Evolutionary conservation across 2,113 vertebrate species (phyloP), one percentile per base, ranked within the genome.

Genomic region (Hirundichthys speculiger): DNA sequence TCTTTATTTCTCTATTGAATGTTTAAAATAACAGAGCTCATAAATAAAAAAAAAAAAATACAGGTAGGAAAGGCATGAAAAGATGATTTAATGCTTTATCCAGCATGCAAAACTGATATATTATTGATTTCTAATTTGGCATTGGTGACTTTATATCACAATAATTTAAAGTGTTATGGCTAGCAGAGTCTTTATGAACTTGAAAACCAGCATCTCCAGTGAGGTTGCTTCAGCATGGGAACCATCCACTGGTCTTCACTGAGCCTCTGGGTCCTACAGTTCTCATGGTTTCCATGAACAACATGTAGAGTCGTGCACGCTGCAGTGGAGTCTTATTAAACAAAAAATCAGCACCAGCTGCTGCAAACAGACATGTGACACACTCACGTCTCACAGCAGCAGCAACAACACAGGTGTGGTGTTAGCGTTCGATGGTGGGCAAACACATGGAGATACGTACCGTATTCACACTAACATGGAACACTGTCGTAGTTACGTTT

Each of bases 101-200:
- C 13, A 48, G 5, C 4, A 62, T 30, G 14, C 20, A 22, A 71
- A 77, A 53, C 11, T 24, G 2, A 41, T 53, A 38, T 62, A 58
- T 54, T 54, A 55, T 30, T 24, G 15, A 27, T 69, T 51, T 38
- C 7, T 50, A 24, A 3, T 48, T 81, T 77, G 64, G 77, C 77
- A 59, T 79, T 56, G 48, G 50, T 49, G 41, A 53, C 64, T 64
- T 47, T 1, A 73, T 68, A 67, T 15, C 22, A 55, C 21, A 73
- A 65, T 56, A 52, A 71, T 16, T 73, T 69, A 7, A 34, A 34
- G 11, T 10, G 3, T 34, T 9, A 34, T 34, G 11, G 11, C 11
- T 4, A 53, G 13, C 49, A 16, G 18, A 56, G 45, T 69, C 15
- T 57, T 21, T 67, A 6, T 68, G 20, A 61, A 34, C 39, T 58